These are phyloP conservation scores for Probosciger aterrimus DNA, from an alignment of 2,113 vertebrate species.

Conservation along the genomic window DNA sequence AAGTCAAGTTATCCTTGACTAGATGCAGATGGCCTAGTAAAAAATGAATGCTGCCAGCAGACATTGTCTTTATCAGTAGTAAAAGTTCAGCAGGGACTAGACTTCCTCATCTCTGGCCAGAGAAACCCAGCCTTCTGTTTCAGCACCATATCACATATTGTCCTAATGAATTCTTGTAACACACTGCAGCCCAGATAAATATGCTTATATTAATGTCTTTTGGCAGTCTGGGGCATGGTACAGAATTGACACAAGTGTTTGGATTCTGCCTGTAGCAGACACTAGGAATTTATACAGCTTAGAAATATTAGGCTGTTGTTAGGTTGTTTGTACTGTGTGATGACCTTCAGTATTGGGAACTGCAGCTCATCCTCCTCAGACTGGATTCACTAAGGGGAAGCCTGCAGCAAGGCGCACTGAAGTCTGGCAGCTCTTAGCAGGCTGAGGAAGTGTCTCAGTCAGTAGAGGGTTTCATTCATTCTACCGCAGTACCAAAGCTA, in stretches of 20 bases:
- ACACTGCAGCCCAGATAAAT: conserved; percentile 70
- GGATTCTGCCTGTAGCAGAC: conserved; percentile 45
- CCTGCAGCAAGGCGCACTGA: neutral
- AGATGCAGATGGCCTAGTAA: conserved; percentile 83
- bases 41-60: conserved; percentile 80
- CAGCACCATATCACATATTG: conserved; percentile 76
- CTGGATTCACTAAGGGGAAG: neutral
- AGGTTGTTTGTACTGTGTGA: neutral
- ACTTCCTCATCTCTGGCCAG: conserved; percentile 73
- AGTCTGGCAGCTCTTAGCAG: neutral
- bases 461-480: neutral
- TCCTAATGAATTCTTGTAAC: conserved; percentile 77
- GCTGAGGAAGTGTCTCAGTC: neutral
- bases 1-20: conserved; percentile 81
- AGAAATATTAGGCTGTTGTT: neutral
- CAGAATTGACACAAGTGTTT: conserved; percentile 60
- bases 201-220: conserved; percentile 66
- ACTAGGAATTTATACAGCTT: conserved; percentile 41
- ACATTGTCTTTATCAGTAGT: conserved; percentile 79
- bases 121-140: conserved; percentile 76
- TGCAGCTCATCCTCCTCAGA: neutral
- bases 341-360: conserved; percentile 1
- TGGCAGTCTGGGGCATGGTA: conserved; percentile 71
- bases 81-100: conserved; percentile 78
- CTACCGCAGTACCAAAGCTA: neutral